A percentile compares a stretch with the other conserved stretches of the same genome.
These are phyloP conservation scores for Falco columbarius DNA, from an alignment of 2,797 vertebrate genomes.

Conservation along the genomic window DNA sequence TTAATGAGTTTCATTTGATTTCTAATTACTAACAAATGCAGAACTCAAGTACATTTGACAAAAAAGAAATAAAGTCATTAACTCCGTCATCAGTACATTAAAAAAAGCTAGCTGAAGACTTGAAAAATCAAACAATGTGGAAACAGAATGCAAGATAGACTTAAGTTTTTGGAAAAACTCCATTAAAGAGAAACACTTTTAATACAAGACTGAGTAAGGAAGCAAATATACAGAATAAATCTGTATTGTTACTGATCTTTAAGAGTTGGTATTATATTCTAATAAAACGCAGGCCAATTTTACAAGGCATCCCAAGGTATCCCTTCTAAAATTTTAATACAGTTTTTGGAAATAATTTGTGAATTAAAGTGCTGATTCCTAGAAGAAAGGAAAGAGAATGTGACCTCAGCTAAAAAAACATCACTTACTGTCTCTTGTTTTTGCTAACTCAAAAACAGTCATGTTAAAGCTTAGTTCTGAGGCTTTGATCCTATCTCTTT, in stretches of 20 bases:
- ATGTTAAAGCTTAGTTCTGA: neutral
- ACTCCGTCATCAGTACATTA: neutral
- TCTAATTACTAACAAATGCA: conserved; percentile 64
- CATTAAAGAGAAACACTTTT: neutral
- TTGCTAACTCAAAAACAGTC: neutral
- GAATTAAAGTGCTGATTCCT: neutral
- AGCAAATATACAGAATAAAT: neutral
- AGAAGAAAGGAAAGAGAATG: neutral
- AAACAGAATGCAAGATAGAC: neutral
- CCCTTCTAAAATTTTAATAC: neutral
- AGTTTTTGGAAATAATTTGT: neutral
- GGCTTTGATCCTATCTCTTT: neutral
- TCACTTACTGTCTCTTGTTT: neutral
- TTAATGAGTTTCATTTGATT: conserved; percentile 69
- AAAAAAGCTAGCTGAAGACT: neutral
- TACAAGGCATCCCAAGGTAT: neutral
- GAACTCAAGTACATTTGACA: conserved; percentile 58
- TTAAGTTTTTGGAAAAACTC: neutral
- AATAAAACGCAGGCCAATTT: neutral
- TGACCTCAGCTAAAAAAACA: neutral
- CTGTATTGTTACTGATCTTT: neutral
- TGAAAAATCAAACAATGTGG: neutral
- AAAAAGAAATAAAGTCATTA: conserved; percentile 62
- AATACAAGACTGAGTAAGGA: neutral
- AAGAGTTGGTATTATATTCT: neutral